Evolutionary conservation across 1,140 invertebrate genomes (phyloP), one percentile per base, ranked within the genome.

Genomic region (Solenopsis invicta): DNA sequence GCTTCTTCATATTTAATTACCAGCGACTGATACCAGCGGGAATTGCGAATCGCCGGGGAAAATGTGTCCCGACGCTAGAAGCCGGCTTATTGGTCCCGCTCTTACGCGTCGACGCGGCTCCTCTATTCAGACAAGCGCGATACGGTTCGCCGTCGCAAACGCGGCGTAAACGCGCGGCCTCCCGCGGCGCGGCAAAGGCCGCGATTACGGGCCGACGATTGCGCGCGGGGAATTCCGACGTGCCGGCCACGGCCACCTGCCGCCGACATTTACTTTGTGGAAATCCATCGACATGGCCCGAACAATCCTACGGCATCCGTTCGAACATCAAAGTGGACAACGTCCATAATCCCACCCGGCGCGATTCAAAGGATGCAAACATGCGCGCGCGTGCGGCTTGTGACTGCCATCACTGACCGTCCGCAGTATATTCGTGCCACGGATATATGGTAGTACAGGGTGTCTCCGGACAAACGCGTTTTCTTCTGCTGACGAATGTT

Each of bases 301-400:
- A 61, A 82, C 90, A 87, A 91, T 90, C 81, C 66, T 81, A 92
- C 59, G 76, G 89, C 85, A 77, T 90, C 89, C 78, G 87, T 66
- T 75, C 80, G 87, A 80, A 91, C 90, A 91, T 92, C 91, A 92
- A 92, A 92, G 91, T 92, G 90, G 89, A 89, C 90, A 91, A 76
- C 91, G 89, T 90, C 78, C 90, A 90, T 90, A 91, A 91, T 74
- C 87, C 56, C 76, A 87, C 76, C 59, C 88, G 81, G 76, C 76
- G 50, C 78, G 61, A 86, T 91, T 90, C 89, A 91, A 92, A 91
- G 91, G 89, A 90, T 75, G 62, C 61, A 61, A 69, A 61, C 67
- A 72, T 24, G 52, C 18, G 18, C 84, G 74, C 48, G 48, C 59
- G 81, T 54, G 24, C 45, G 29, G 29, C 54, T n/a, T 29, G n/a